Percentiles rank a stretch among this genome's conserved stretches.
Evolutionary conservation across 2,113 vertebrate species (phyloP).

Genomic region (Tringa solitaria): DNA sequence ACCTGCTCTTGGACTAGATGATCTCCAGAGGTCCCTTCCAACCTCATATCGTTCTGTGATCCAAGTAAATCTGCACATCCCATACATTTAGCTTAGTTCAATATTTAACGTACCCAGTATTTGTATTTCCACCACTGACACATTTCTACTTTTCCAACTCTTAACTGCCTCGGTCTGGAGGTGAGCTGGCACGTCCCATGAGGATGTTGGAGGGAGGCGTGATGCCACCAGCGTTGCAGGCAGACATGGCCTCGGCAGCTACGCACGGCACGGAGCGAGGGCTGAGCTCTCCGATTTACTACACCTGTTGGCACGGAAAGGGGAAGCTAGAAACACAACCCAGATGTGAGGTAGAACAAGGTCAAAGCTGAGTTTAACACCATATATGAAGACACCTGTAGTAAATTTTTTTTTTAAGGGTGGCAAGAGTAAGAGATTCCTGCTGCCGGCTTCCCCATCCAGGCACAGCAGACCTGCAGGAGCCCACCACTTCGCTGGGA

Average conservation of each 20-base stretch:
- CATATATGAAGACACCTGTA: slow-evolving; percentile 9
- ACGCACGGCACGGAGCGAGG: rapidly evolving
- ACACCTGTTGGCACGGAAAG: slow-evolving; percentile 11
- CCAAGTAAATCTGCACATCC: neutral
- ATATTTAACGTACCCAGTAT: neutral
- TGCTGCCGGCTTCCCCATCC: neutral
- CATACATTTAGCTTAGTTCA: neutral
- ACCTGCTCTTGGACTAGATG: too few relatives aligned
- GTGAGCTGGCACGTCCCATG: neutral
- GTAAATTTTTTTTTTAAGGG: neutral
- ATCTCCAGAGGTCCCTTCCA: too few relatives aligned
- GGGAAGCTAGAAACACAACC: neutral
- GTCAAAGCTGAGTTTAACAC: neutral
- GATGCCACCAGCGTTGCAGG: rapidly evolving
- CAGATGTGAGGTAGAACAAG: slow-evolving; percentile 25
- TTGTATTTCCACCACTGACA: neutral
- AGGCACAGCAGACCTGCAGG: neutral
- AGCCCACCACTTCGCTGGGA: neutral
- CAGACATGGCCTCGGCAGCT: neutral
- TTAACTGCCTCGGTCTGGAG: neutral
- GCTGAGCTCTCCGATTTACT: neutral
- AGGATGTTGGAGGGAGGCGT: rapidly evolving
- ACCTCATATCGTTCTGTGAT: too few relatives aligned
- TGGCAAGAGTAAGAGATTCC: neutral
- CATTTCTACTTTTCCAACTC: neutral